Percentiles rank a stretch among this genome's conserved stretches.
These are phyloP conservation scores for Paraplagusia blochii DNA, from an alignment of 2,113 vertebrate genomes.

Conservation along the genomic window DNA sequence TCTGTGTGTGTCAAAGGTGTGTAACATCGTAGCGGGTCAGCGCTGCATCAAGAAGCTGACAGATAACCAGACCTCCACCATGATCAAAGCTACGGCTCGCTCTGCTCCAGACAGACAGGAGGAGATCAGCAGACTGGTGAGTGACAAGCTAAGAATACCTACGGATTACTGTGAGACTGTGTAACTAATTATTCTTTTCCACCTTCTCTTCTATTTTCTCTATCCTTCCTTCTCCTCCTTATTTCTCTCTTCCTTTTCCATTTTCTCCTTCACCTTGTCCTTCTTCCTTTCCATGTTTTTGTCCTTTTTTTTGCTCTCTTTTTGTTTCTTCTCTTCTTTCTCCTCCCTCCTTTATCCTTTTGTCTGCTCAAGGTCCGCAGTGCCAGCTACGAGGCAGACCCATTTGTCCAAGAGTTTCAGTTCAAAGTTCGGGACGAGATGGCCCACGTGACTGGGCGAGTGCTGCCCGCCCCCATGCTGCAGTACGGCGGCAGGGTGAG, in stretches of 20 bases:
- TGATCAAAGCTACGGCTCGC: slow-evolving; percentile 98
- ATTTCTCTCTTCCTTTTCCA: not conserved
- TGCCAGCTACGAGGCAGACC: slow-evolving; percentile 97
- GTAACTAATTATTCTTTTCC: too few species aligned
- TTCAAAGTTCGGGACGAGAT: slow-evolving; percentile 98
- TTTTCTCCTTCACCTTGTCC: too few species aligned
- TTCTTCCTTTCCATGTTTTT: too few species aligned
- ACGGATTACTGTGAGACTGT: too few species aligned
- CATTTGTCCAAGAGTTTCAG: slow-evolving; percentile 97
- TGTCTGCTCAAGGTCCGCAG: slow-evolving; percentile 85
- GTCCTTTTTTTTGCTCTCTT: too few species aligned
- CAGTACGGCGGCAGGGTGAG: slow-evolving; percentile 98
- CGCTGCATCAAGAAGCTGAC: slow-evolving; percentile 98
- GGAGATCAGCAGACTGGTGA: slow-evolving; percentile 97
- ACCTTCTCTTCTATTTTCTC: too few species aligned
- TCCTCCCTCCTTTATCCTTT: not conserved
- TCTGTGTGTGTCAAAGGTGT: slow-evolving; percentile 77
- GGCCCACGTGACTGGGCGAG: slow-evolving; percentile 96
- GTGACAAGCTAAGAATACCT: slow-evolving; percentile 42
- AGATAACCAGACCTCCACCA: slow-evolving; percentile 98
- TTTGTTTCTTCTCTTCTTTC: not conserved
- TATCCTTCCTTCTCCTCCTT: too few species aligned
- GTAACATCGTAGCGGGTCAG: slow-evolving; percentile 97
- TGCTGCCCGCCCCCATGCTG: slow-evolving; percentile 96
- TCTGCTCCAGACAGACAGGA: slow-evolving; percentile 97